Evolutionary conservation across 2,888 invertebrate species (phyloP).

Genomic region (Drosophila incognita): DNA sequence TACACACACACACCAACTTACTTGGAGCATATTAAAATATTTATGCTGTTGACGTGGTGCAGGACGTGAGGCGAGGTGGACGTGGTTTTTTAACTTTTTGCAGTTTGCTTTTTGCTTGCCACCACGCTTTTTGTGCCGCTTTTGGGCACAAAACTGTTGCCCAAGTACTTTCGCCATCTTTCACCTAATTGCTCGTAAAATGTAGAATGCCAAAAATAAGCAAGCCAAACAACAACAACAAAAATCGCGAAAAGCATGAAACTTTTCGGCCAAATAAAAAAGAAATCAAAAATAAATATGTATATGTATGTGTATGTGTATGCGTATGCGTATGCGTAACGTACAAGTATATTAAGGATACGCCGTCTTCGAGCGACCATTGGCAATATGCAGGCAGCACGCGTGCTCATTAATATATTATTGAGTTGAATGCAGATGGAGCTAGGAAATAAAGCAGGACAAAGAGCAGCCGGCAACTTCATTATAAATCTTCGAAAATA

Average conservation of each 20-base stretch:
- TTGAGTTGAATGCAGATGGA: constrained; percentile 64
- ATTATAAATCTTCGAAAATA: constrained; percentile 81
- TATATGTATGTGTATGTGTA: neutral
- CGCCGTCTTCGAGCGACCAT: constrained; percentile 37
- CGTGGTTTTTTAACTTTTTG: constrained; percentile 41
- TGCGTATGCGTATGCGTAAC: constrained; percentile 10
- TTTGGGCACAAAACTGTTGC: constrained; percentile 54
- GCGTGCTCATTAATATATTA: constrained; percentile 75
- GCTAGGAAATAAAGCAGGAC: constrained; percentile 47
- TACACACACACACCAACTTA: constrained; percentile 37
- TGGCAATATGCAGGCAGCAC: constrained; percentile 28
- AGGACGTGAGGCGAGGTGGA: constrained; percentile 3
- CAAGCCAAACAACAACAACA: constrained; percentile 27
- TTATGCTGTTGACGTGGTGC: constrained; percentile 52
- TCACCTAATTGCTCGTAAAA: constrained; percentile 77
- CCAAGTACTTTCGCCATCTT: constrained; percentile 70
- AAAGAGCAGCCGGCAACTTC: constrained; percentile 63
- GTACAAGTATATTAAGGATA: constrained; percentile 41
- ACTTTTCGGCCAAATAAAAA: constrained; percentile 35
- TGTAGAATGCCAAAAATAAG: constrained; percentile 39
- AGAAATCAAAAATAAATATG: neutral
- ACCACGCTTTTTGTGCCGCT: constrained; percentile 23
- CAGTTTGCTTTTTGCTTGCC: constrained; percentile 30
- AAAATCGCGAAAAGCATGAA: constrained; percentile 21
- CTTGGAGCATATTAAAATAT: constrained; percentile 74